These are phyloP conservation scores for Limenitis camilla DNA, from an alignment of 2,888 invertebrate genomes.

Conservation along the genomic window DNA sequence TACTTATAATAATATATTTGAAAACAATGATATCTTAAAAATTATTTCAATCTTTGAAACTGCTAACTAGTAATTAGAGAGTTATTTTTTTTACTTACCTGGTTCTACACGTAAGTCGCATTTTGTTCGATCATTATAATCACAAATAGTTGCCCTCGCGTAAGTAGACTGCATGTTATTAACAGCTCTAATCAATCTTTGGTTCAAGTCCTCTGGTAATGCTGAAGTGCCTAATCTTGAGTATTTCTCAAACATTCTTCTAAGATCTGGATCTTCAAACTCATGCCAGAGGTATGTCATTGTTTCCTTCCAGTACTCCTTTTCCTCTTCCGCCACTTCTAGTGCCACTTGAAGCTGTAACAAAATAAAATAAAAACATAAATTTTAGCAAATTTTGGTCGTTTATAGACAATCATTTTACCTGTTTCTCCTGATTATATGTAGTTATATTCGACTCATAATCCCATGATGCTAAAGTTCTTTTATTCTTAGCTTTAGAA, in stretches of 20 bases:
- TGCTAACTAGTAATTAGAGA: background rate
- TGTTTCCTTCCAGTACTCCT: slow-evolving; percentile 79
- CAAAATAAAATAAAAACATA: background rate
- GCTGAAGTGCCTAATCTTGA: slow-evolving; percentile 82
- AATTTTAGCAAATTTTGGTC: no score
- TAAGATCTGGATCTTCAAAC: slow-evolving; percentile 79
- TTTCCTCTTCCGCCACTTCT: slow-evolving; percentile 70
- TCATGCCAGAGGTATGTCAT: slow-evolving; percentile 82
- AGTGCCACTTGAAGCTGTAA: slow-evolving; percentile 50
- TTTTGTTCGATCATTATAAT: slow-evolving; percentile 75
- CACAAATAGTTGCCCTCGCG: slow-evolving; percentile 85
- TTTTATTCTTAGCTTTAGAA: slow-evolving; percentile 71
- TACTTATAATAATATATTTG: no score
- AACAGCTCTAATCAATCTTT: slow-evolving; percentile 75
- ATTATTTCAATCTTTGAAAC: background rate
- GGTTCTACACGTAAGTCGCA: slow-evolving; percentile 85
- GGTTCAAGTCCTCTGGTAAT: slow-evolving; percentile 80
- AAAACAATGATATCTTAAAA: no score
- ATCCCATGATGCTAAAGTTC: slow-evolving; percentile 79
- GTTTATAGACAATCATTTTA: no score
- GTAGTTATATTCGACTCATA: slow-evolving; percentile 84
- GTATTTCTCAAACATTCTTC: slow-evolving; percentile 83
- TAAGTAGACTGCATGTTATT: slow-evolving; percentile 84
- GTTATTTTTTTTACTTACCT: slow-evolving; percentile 49
- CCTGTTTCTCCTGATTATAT: slow-evolving; percentile 74